A percentile compares a stretch with the other conserved stretches of the same genome.
These are phyloP conservation scores for Acrocephalus kingi DNA, from an alignment of 2,113 vertebrate species.

Conservation along the genomic window DNA sequence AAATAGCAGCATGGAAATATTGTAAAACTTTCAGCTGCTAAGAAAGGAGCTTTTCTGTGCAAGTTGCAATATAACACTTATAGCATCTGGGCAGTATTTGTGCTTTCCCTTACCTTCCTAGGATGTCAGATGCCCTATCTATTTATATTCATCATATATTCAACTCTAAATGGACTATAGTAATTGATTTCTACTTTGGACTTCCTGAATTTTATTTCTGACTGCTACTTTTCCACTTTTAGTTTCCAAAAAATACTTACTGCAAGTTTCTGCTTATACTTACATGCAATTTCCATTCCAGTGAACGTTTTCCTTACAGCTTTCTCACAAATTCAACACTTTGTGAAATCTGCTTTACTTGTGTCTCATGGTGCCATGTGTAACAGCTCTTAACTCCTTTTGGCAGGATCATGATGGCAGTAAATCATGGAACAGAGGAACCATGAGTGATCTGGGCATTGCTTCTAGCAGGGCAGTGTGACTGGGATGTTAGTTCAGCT, in stretches of 20 bases:
- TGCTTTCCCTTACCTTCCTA: background rate
- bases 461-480: background rate
- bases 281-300: constrained; percentile 34
- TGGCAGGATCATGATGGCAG: background rate
- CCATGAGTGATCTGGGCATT: background rate
- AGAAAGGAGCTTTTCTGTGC: background rate
- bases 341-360: background rate
- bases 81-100: background rate
- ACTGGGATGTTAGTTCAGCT: background rate
- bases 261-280: constrained; percentile 1
- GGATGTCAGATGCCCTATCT: background rate
- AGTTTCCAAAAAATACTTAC: constrained; percentile 35
- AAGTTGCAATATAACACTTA: background rate
- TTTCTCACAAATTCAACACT: background rate
- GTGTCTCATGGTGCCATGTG: rapidly evolving
- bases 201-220: constrained; percentile 33
- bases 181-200: background rate
- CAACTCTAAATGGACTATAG: background rate
- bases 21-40: background rate
- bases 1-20: background rate
- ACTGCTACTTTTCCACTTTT: constrained; percentile 40
- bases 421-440: background rate
- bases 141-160: background rate
- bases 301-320: constrained; percentile 13
- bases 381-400: background rate